Base-by-base conservation (phyloP, 1,140 invertebrate genomes). In the Drosophila orena region DNA sequence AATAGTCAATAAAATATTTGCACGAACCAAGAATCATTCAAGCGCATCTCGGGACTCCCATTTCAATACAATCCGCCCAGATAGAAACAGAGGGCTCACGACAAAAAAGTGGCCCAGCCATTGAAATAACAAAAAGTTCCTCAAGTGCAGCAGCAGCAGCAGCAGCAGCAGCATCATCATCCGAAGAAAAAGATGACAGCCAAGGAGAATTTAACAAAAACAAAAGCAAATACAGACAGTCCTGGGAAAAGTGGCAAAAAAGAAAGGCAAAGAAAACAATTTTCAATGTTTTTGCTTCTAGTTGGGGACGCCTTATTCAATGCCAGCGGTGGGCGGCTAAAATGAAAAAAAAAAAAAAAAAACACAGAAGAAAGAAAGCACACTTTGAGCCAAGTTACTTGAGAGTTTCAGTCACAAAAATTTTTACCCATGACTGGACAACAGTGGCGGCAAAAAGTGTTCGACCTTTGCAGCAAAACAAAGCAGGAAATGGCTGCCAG, bases 1-100 rank as follows among this genome's bases (percentile, higher is more conserved):
- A 83, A 88, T 88, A 88, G 83, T 88, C 83, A 88, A 88, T 88
- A 88, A 88, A 88, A 88, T 88, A 88, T 88, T 86, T 86, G 83
- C 83, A 81, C 77, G 70, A 77, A 70, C 49, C 83, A 79, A 68
- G 86, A 86, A 79, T 77, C 71, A 49, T 69, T 88, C 43, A 83
- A 79, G 79, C 83, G 66, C 77, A 84, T 69, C 66, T 66, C 57
- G 65, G 46, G 46, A 80, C 61, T 62, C 65, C 78, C 77, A 77
- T 74, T 66, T 77, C 83, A 73, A 60, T 79, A 79, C 49, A 47
- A 61, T 55, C 59, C 66, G 7, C 38, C 24, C 30, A 66, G 35
- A 69, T 59, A 81, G 58, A 59, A 42, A 42, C 30, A 10, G 24
- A 15, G n/a, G 42, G 52, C 38, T 11, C 4, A 10, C 11, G 7